Evolutionary conservation across 2,113 vertebrate genomes (phyloP).

Genomic region (Mastomys coucha): DNA sequence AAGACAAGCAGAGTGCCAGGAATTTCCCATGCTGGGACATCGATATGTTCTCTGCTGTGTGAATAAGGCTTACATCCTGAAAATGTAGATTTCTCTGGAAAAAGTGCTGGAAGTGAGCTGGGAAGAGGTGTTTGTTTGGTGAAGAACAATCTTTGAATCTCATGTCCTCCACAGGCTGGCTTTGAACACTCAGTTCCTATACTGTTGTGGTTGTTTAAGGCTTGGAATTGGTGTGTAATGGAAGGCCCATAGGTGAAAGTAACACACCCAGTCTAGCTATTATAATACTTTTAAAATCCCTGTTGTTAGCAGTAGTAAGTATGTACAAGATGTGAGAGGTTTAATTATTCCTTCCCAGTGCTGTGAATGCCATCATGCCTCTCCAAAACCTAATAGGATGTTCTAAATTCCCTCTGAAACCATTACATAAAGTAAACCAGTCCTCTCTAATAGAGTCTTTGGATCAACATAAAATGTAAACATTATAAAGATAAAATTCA

Average conservation of each 20-base stretch:
- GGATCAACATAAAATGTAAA: not conserved
- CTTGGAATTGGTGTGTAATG: accelerated
- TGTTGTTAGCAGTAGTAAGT: not conserved
- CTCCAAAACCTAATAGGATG: no score
- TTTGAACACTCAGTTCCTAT: not conserved
- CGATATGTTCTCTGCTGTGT: not conserved
- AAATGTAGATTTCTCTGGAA: not conserved
- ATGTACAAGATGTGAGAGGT: not conserved
- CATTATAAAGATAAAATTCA: not conserved
- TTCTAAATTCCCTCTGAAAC: no score
- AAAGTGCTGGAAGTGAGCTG: not conserved
- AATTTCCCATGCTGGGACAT: not conserved
- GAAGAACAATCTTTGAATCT: not conserved
- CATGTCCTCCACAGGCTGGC: no score
- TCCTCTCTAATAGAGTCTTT: not conserved
- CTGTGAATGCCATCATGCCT: no score
- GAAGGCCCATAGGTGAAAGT: not conserved
- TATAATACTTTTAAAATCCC: not conserved
- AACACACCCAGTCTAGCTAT: not conserved
- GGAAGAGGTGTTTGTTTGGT: not conserved
- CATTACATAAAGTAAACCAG: not conserved
- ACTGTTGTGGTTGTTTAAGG: no score
- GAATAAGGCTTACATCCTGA: not conserved
- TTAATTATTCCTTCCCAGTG: not conserved
- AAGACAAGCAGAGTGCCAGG: not conserved